Evolutionary conservation across 2,113 vertebrate species (phyloP).

Genomic region (Tachysurus fulvidraco): DNA sequence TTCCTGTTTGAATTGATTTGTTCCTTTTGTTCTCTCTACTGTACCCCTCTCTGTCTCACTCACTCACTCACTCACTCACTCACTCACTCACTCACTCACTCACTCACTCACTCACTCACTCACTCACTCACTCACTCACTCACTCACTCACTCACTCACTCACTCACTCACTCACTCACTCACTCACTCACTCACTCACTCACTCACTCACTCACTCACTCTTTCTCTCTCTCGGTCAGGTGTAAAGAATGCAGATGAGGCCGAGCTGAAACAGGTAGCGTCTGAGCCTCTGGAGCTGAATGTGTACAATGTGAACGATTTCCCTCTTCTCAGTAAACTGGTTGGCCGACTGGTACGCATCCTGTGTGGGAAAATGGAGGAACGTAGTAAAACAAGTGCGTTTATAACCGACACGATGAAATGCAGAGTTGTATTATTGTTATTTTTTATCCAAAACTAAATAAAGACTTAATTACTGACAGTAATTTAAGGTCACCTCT

Average conservation of each 20-base stretch:
- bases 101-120: background rate
- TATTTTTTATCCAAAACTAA: background rate
- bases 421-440: background rate
- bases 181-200: background rate
- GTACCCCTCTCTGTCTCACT: background rate
- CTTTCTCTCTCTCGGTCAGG: constrained; percentile 66
- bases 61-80: background rate
- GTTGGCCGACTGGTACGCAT: constrained; percentile 80
- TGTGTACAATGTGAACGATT: constrained; percentile 86
- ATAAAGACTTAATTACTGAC: background rate
- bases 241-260: constrained; percentile 91
- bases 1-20: background rate
- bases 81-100: background rate
- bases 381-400: constrained; percentile 72
- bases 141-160: background rate
- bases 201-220: background rate
- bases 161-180: background rate
- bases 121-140: background rate
- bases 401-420: background rate
- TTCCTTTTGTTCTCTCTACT: background rate
- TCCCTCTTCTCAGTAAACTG: constrained; percentile 85
- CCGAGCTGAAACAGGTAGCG: constrained; percentile 84
- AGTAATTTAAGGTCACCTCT: background rate
- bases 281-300: constrained; percentile 85
- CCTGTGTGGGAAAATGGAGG: constrained; percentile 82